These are phyloP conservation scores for Aplochiton taeniatus DNA, from an alignment of 2,797 vertebrate genomes.

Conservation along the genomic window DNA sequence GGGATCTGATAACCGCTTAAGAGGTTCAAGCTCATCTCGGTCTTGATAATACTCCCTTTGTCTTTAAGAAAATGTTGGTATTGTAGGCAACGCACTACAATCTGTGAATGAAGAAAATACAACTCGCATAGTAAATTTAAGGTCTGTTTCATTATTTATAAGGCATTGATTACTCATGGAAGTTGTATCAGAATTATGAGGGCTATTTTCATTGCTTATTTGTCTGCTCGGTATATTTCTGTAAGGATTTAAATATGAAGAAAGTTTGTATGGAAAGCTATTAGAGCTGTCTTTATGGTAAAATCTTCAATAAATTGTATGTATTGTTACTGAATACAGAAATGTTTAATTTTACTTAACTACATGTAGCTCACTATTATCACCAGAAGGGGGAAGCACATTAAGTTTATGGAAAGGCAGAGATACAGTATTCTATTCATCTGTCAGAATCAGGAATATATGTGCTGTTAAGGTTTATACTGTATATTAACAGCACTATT, in stretches of 20 bases:
- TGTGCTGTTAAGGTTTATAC: not conserved
- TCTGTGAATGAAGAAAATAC: no score
- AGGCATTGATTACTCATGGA: constrained; percentile 34
- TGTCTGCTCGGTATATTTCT: constrained; percentile 28
- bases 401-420: not conserved
- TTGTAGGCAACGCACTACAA: no score
- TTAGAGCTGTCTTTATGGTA: constrained; percentile 21
- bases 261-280: constrained; percentile 32
- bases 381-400: constrained; percentile 62
- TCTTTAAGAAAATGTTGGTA: no score
- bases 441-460: not conserved
- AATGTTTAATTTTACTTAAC: constrained; percentile 13
- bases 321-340: constrained; percentile 21
- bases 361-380: constrained; percentile 28
- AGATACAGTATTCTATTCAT: not conserved
- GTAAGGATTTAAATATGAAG: constrained; percentile 24
- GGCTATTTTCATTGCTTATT: constrained; percentile 22
- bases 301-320: constrained; percentile 51
- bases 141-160: constrained; percentile 2
- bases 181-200: constrained; percentile 19
- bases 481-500: no score
- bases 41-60: no score
- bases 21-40: no score
- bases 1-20: no score
- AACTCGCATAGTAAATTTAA: no score